Conservation (phyloP, 2,888 invertebrate species). For the Machimus rusticus region DNA sequence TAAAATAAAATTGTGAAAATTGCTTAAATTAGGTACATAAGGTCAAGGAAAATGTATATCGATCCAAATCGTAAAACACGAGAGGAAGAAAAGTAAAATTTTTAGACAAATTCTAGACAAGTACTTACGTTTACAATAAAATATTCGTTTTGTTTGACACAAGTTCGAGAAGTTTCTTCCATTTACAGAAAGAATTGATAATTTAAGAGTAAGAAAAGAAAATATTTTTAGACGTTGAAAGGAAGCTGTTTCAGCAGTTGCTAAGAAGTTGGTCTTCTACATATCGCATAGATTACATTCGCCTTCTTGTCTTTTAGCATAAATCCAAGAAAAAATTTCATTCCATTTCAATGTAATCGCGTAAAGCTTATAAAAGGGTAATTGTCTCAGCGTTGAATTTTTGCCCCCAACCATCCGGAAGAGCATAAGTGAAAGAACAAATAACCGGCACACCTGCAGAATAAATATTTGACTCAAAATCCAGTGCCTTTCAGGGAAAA, state of each 20-base stretch:
- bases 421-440: not conserved
- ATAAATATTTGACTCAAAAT: not conserved
- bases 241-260: not conserved
- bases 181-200: too few species aligned
- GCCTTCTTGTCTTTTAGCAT: not conserved
- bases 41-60: too few species aligned
- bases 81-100: too few species aligned
- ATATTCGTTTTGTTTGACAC: too few species aligned
- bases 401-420: not conserved
- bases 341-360: not conserved
- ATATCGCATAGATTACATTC: not conserved
- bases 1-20: too few species aligned
- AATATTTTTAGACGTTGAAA: too few species aligned
- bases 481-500: not conserved
- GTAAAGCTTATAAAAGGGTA: not conserved
- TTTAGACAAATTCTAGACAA: too few species aligned
- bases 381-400: not conserved
- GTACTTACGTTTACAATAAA: too few species aligned
- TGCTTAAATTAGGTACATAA: too few species aligned
- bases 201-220: too few species aligned
- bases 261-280: not conserved
- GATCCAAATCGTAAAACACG: too few species aligned
- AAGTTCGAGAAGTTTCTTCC: too few species aligned
- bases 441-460: not conserved
- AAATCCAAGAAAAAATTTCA: not conserved